Percentiles rank a stretch among this genome's conserved stretches.
Conservation (phyloP, 2,888 invertebrate species). For the Lycia hirtaria region DNA sequence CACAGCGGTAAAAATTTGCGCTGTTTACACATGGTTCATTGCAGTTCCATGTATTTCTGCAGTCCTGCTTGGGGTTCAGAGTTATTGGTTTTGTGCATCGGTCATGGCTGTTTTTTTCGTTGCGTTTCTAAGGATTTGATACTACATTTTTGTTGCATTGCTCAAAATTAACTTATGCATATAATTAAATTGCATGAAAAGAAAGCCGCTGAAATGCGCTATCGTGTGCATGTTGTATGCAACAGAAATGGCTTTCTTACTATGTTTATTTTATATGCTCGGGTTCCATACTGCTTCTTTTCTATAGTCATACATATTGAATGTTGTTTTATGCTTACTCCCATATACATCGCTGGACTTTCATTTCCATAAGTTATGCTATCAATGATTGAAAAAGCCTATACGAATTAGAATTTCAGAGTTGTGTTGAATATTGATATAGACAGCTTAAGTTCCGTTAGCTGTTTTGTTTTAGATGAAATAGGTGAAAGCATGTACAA, state of each 20-base stretch:
- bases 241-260: conserved; percentile 51
- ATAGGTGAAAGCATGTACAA: conserved; percentile 72
- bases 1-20: not conserved
- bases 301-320: conserved; percentile 47
- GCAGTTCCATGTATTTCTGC: not conserved
- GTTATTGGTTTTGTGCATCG: conserved; percentile 33
- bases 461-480: conserved; percentile 64
- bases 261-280: conserved; percentile 43
- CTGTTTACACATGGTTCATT: not conserved
- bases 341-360: conserved; percentile 52
- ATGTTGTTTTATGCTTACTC: conserved; percentile 49
- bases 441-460: conserved; percentile 64
- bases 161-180: conserved; percentile 25
- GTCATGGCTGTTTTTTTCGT: conserved; percentile 41
- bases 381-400: conserved; percentile 24
- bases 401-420: conserved; percentile 16
- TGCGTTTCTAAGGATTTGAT: conserved; percentile 36
- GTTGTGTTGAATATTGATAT: conserved; percentile 35
- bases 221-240: conserved; percentile 12
- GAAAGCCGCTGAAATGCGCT: too few relatives aligned
- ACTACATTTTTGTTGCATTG: conserved; percentile 46
- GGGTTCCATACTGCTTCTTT: conserved; percentile 47
- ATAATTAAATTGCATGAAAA: conserved; percentile 33
- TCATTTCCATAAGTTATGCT: conserved; percentile 37
- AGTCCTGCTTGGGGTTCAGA: not conserved